phyloP scores from a whole-genome alignment of 2,113 vertebrate genomes.

The Brachyistius frenatus region DNA sequence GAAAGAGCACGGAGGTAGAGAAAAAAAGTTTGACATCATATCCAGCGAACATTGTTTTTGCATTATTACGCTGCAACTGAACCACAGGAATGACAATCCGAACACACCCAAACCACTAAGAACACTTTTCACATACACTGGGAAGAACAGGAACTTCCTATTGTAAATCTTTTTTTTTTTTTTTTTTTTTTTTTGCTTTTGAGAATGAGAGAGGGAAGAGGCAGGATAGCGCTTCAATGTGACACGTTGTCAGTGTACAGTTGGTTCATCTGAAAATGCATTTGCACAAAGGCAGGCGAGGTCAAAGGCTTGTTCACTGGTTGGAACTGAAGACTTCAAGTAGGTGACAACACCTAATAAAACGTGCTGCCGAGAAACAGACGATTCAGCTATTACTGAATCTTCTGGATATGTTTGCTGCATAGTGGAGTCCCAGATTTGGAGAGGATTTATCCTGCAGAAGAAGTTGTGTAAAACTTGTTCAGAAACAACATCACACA shows the following conservation, averaged over 20 bases:
- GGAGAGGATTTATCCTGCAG: no score
- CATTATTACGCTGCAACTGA: constrained; percentile 55
- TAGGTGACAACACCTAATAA: constrained; percentile 3
- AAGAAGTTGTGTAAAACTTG: constrained; percentile 12
- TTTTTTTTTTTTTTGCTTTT: not conserved
- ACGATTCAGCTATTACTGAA: constrained; percentile 14
- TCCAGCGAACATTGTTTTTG: constrained; percentile 46
- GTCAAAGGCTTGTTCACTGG: constrained; percentile 7
- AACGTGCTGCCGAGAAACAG: not conserved
- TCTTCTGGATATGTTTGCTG: constrained; percentile 25
- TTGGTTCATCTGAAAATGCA: not conserved
- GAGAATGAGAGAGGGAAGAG: constrained; percentile 18
- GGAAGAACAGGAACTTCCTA: constrained; percentile 44
- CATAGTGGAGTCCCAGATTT: constrained; percentile 45
- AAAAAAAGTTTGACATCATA: constrained; percentile 52
- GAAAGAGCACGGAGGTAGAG: constrained; percentile 47
- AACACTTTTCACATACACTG: constrained; percentile 60
- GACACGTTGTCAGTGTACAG: not conserved
- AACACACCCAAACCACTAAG: constrained; percentile 36
- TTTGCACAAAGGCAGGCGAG: constrained; percentile 8
- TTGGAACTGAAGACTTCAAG: constrained; percentile 1
- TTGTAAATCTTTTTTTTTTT: not conserved
- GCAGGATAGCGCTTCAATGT: not conserved
- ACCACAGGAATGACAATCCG: constrained; percentile 37
- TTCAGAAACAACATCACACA: not conserved